Conservation (phyloP, 2,113 vertebrate genomes). For the Trichomycterus rosablanca region DNA sequence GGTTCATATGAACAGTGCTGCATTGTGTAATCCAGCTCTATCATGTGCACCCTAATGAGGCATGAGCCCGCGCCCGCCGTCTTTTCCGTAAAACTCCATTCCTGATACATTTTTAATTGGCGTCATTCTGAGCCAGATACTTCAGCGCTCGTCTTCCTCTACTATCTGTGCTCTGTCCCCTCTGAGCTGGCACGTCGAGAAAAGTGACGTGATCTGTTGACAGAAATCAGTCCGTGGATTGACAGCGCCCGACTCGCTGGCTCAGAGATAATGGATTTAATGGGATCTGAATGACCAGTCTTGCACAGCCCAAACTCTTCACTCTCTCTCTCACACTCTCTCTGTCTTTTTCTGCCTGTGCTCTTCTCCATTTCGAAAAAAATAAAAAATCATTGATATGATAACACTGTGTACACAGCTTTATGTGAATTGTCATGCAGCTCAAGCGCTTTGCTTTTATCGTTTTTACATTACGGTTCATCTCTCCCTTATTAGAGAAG, state of each 20-base stretch:
- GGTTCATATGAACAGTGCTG: too few relatives aligned
- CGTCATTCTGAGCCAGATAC: conserved; percentile 54
- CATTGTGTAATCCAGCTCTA: conserved; percentile 61
- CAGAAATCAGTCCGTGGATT: conserved; percentile 49
- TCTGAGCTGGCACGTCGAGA: too few relatives aligned
- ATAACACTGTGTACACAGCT: conserved; percentile 11
- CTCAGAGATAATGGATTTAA: conserved; percentile 50
- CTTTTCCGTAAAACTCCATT: conserved; percentile 59
- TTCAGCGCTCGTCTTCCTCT: conserved; percentile 41
- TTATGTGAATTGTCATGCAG: conserved; percentile 24
- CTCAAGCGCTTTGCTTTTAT: conserved; percentile 26
- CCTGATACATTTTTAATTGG: conserved; percentile 71
- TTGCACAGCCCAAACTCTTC: conserved; percentile 23
- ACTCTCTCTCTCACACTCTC: background rate
- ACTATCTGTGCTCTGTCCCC: conserved; percentile 18
- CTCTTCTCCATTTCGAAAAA: conserved; percentile 22
- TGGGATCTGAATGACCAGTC: conserved; percentile 49
- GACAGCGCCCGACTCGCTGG: conserved; percentile 45
- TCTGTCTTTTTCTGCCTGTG: background rate
- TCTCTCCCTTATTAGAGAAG: conserved; percentile 22
- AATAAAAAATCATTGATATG: conserved; percentile 8
- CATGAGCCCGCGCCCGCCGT: conserved; percentile 45
- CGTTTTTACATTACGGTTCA: conserved; percentile 19
- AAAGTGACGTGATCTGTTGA: conserved; percentile 47
- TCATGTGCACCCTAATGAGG: conserved; percentile 70